phyloP scores from a whole-genome alignment of 2,888 invertebrate genomes.

The Sarcophaga variegata region DNA sequence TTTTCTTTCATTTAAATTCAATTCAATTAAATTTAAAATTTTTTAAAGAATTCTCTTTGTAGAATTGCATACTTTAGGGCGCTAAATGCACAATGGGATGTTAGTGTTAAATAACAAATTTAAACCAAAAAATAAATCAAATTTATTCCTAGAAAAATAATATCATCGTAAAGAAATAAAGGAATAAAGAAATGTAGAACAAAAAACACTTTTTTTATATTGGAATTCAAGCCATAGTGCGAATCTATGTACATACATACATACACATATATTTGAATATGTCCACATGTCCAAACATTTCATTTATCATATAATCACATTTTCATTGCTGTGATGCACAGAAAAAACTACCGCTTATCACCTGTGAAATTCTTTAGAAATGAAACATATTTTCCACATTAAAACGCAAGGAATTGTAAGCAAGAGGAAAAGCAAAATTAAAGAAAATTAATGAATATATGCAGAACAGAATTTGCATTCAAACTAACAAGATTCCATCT shows the following conservation, averaged over 20 bases:
- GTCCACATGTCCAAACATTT: neutral
- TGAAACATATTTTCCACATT: constrained; percentile 6
- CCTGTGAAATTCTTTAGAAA: constrained; percentile 6
- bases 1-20: neutral
- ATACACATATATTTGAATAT: too few relatives aligned
- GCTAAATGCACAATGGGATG: neutral
- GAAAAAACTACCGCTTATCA: neutral
- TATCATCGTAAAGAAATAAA: too few relatives aligned
- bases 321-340: neutral
- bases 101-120: too few relatives aligned
- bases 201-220: too few relatives aligned
- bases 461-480: too few relatives aligned
- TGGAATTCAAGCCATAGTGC: too few relatives aligned
- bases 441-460: too few relatives aligned
- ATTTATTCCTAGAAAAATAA: too few relatives aligned
- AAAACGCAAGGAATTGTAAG: neutral
- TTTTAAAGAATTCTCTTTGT: constrained; percentile 7
- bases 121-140: too few relatives aligned
- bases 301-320: constrained; percentile 18
- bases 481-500: too few relatives aligned
- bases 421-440: neutral
- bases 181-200: too few relatives aligned
- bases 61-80: neutral
- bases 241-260: too few relatives aligned
- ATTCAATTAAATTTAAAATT: constrained; percentile 45